A percentile compares a stretch with the other conserved stretches of the same genome.
These are phyloP conservation scores for Meteorus cinctellus DNA, from an alignment of 2,888 invertebrate species.

Conservation along the genomic window DNA sequence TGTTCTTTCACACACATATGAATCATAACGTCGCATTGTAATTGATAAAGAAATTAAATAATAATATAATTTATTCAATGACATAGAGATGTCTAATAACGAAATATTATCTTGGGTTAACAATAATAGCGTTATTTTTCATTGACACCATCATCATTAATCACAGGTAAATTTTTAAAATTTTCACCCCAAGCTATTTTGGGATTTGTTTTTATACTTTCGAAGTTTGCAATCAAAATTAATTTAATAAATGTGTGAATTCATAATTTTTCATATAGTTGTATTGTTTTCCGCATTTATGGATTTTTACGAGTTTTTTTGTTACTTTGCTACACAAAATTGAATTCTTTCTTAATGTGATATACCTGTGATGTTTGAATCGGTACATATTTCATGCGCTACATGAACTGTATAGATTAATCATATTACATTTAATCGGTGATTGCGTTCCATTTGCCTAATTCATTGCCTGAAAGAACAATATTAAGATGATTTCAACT, in stretches of 20 bases:
- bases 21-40: no score
- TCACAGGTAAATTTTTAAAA: background rate
- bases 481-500: constrained; percentile 48
- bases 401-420: background rate
- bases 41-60: background rate
- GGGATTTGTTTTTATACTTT: background rate
- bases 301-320: background rate
- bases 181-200: background rate
- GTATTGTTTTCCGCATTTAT: background rate
- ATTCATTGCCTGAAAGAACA: constrained; percentile 25
- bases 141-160: background rate
- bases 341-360: background rate
- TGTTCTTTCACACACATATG: background rate
- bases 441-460: constrained; percentile 17
- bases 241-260: background rate
- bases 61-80: background rate
- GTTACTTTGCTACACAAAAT: background rate
- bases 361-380: constrained; percentile 1
- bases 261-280: background rate
- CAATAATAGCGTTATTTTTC: background rate
- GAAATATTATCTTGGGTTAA: background rate
- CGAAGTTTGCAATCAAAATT: background rate
- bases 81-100: background rate
- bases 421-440: constrained; percentile 51
- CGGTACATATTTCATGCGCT: background rate